Conservation (phyloP, 1,140 invertebrate species). For the Conus ventricosus region DNA sequence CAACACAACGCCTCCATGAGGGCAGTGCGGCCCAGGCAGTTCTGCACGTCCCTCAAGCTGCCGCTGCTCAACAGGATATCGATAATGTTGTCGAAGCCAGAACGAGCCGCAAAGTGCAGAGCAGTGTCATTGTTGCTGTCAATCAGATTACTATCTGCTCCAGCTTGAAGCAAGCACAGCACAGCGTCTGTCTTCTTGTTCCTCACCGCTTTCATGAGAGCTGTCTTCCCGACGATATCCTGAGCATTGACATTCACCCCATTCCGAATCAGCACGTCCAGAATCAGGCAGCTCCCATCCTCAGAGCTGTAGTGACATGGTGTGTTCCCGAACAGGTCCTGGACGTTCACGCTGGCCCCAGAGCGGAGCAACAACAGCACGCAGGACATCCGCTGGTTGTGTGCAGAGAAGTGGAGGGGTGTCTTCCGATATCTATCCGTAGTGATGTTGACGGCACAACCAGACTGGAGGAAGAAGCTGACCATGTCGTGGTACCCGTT, state of each 20-base stretch:
- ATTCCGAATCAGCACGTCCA: conserved; percentile 69
- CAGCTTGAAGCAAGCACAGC: conserved; percentile 63
- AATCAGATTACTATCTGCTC: conserved; percentile 89
- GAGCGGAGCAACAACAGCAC: conserved; percentile 69
- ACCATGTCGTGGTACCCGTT: conserved; percentile 73
- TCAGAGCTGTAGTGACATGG: conserved; percentile 74
- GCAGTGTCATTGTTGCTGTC: conserved; percentile 98
- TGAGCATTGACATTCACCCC: conserved; percentile 70
- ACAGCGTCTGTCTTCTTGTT: conserved; percentile 73
- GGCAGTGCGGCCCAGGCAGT: conserved; percentile 73
- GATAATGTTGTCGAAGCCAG: conserved; percentile 68
- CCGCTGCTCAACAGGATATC: conserved; percentile 68
- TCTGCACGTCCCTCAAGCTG: conserved; percentile 72
- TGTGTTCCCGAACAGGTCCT: conserved; percentile 74
- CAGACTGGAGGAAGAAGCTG: conserved; percentile 73
- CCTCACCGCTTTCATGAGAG: conserved; percentile 73
- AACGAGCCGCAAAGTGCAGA: conserved; percentile 81
- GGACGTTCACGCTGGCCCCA: conserved; percentile 70
- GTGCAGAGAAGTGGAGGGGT: conserved; percentile 72
- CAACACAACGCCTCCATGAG: conserved; percentile 74
- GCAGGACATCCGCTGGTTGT: conserved; percentile 71
- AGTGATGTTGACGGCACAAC: conserved; percentile 71
- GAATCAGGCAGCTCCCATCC: conserved; percentile 71
- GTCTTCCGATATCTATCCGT: conserved; percentile 69
- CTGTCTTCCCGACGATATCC: conserved; percentile 73